Percentiles rank a stretch among this genome's conserved stretches.
Conservation (phyloP, 2,113 vertebrate species). For the Eulemur rufifrons region DNA sequence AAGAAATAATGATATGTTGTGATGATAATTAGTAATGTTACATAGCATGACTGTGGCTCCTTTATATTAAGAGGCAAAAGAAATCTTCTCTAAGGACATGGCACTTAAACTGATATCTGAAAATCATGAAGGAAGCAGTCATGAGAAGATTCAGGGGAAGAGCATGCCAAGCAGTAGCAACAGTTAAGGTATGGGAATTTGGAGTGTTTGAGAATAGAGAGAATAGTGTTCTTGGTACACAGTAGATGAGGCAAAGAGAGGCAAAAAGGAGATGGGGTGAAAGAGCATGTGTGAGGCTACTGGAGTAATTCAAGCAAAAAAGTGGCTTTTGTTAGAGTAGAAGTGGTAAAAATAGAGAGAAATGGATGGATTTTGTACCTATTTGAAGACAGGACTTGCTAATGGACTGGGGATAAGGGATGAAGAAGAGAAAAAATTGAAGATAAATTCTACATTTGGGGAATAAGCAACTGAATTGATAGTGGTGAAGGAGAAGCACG, state of each 20-base stretch:
- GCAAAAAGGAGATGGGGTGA: background rate
- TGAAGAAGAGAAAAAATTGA: conserved; percentile 18
- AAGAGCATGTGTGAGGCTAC: background rate
- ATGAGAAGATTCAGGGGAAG: background rate
- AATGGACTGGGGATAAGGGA: background rate
- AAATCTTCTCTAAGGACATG: background rate
- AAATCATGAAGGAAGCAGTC: background rate
- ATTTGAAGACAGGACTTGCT: background rate
- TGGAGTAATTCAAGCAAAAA: background rate
- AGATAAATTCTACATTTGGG: background rate
- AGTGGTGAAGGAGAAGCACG: background rate
- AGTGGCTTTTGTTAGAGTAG: background rate
- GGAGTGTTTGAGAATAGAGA: background rate
- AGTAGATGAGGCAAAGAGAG: background rate
- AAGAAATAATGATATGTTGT: background rate
- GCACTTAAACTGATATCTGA: background rate
- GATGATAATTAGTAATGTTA: background rate
- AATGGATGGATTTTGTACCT: background rate
- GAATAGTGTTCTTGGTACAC: background rate
- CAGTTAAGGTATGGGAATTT: background rate
- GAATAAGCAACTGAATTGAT: background rate
- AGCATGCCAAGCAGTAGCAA: background rate
- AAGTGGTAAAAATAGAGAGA: background rate
- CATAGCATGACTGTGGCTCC: background rate
- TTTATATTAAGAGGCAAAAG: background rate